Base-by-base conservation (phyloP, 2,797 vertebrate genomes). In the Hippoglossus hippoglossus region DNA sequence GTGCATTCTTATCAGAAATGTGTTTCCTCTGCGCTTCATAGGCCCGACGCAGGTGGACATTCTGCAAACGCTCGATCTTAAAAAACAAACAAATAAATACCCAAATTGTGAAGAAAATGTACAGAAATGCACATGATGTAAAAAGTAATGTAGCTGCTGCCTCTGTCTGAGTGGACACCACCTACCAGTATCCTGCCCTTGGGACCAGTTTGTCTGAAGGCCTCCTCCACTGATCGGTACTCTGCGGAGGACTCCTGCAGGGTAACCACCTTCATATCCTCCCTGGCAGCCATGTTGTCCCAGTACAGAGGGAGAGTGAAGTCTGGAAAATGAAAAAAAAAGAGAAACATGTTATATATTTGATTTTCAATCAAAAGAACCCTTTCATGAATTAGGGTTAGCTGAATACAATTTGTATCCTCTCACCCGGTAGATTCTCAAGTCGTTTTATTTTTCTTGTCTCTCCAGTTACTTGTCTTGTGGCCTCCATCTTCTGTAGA, bases 21-120 rank as follows among this genome's bases (percentile, higher is more conserved):
- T 80, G 70, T 21, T 67, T 84, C 55, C 85, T 91, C 62, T 51
- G 87, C 0, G 39, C 83, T 60, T 91, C 90, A 0, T 91, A 95
- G 55, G 76, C 78, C 0, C 64, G 76, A 2, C 89, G 88, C 18
- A 93, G 82, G 57, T 91, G 78, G 1, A 89, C 16, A 18, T 92
- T 93, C 80, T 94, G 94, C 68, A 92, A 50, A 5, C 93, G 87
- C 6, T 92, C 80, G 10, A 94, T 92, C 94, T 94, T 13, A 55
- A 10, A 36, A 18, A 21, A 18, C 0, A 36, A 25, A 25, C 24
- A 25, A 13, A 51, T 5, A 24, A 22, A 39, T 39, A 4, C 36
- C 3, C 0, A 39, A 12, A 34, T 34, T 34, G 11, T 39, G 36
- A 39, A 39, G 11, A 36, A 9, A 34, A 34, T 10, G 8, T 3